Evolutionary conservation across 2,797 vertebrate genomes (phyloP).

Genomic region (Perodicticus potto): DNA sequence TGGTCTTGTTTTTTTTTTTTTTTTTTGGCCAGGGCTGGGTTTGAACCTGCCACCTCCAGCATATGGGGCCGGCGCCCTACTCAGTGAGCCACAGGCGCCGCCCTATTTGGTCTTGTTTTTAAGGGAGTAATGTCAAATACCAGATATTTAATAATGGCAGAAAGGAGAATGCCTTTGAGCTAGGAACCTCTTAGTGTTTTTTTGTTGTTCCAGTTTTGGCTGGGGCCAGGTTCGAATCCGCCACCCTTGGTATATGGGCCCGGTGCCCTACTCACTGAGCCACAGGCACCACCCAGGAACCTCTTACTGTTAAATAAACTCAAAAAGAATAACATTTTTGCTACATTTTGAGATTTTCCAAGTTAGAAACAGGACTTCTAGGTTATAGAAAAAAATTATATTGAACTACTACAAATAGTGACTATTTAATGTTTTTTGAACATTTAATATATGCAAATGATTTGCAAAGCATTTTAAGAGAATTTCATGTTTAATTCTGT

Average conservation of each 20-base stretch:
- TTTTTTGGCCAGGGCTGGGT: no score
- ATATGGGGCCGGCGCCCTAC: no score
- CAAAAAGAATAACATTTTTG: conserved; percentile 51
- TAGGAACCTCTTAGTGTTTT: neutral
- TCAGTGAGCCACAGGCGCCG: no score
- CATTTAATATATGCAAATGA: neutral
- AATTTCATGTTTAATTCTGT: conserved; percentile 43
- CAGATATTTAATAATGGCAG: conserved; percentile 35
- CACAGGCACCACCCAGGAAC: neutral
- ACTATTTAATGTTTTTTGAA: neutral
- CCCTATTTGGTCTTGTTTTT: conserved; percentile 49
- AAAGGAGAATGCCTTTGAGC: neutral
- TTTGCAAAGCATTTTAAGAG: conserved; percentile 28
- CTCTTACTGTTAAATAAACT: neutral
- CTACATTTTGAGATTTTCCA: conserved; percentile 5
- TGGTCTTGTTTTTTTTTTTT: conserved; percentile 46
- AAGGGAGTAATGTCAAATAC: conserved; percentile 6
- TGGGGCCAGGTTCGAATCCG: no score
- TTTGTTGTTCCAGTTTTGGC: no score
- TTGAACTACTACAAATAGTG: neutral
- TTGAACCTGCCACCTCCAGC: no score
- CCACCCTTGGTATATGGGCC: no score
- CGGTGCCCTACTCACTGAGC: no score
- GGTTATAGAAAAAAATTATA: neutral
- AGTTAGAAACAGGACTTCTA: conserved; percentile 46